A percentile compares a stretch with the other conserved stretches of the same genome.
Evolutionary conservation across 2,797 vertebrate genomes (phyloP).

Genomic region (Galagoides demidoff): DNA sequence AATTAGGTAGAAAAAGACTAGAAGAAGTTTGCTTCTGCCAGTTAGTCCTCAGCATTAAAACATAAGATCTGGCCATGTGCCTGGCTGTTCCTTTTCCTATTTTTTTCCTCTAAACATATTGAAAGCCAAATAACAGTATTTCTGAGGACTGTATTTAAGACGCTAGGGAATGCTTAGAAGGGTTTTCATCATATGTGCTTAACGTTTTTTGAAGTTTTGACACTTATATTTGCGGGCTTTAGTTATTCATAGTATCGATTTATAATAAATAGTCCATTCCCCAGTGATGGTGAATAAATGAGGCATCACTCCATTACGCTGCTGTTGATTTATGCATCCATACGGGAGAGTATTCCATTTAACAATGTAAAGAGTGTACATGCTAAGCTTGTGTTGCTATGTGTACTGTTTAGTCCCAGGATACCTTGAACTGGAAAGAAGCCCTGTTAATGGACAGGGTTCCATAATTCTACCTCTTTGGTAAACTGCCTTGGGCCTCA

Average conservation of each 20-base stretch:
- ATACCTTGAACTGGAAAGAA: conserved; percentile 58
- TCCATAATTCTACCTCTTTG: conserved; percentile 63
- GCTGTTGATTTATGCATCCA: conserved; percentile 54
- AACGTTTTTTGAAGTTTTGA: conserved; percentile 61
- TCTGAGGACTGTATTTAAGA: background rate
- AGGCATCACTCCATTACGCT: background rate
- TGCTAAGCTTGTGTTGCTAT: conserved; percentile 71
- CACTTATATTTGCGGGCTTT: conserved; percentile 22
- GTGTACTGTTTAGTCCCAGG: conserved; percentile 68
- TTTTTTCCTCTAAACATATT: background rate
- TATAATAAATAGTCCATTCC: conserved; percentile 62
- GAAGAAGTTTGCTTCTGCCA: background rate
- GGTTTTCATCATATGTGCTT: conserved; percentile 42
- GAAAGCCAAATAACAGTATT: background rate
- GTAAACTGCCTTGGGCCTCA: conserved; percentile 62
- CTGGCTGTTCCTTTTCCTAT: background rate
- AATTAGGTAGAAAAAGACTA: background rate
- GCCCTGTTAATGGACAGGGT: conserved; percentile 45
- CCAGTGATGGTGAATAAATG: conserved; percentile 58
- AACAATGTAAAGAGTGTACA: conserved; percentile 48
- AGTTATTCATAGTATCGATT: conserved; percentile 65
- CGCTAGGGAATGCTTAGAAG: conserved; percentile 41
- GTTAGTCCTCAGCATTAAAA: background rate
- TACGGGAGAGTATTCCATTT: background rate
- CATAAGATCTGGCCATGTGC: background rate